A percentile compares a stretch with the other conserved stretches of the same genome.
These are phyloP conservation scores for Crematogaster levior DNA, from an alignment of 2,888 invertebrate species.

Conservation along the genomic window DNA sequence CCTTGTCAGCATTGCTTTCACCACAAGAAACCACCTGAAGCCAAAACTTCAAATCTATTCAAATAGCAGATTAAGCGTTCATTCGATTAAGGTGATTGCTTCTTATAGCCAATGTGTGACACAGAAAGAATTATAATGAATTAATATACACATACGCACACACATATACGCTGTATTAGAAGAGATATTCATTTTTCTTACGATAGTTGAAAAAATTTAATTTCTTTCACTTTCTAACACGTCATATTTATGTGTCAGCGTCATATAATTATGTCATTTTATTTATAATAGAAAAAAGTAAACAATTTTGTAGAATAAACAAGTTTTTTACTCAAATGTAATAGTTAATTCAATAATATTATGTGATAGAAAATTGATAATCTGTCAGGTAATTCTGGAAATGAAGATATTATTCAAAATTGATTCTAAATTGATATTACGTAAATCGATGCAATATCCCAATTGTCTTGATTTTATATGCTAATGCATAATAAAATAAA, in stretches of 20 bases:
- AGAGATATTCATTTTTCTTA: neutral
- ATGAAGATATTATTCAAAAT: neutral
- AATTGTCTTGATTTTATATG: neutral
- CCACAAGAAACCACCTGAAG: conserved; percentile 27
- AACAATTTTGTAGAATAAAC: neutral
- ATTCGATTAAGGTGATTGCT: conserved; percentile 21
- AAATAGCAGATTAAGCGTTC: conserved; percentile 18
- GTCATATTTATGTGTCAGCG: neutral
- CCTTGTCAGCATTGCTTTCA: conserved; percentile 25
- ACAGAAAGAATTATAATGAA: neutral
- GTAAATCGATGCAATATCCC: neutral
- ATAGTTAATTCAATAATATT: conserved; percentile 1
- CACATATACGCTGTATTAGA: neutral
- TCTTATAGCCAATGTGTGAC: neutral
- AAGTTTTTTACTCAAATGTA: neutral
- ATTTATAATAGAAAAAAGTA: neutral
- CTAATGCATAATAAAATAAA: neutral
- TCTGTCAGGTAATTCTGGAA: neutral
- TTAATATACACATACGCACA: neutral
- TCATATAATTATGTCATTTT: neutral
- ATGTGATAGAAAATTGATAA: conserved; percentile 13
- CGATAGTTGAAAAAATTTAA: neutral
- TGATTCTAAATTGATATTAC: neutral
- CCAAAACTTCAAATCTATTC: conserved; percentile 33
- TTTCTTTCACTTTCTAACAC: neutral